Evolutionary conservation across 2,797 vertebrate genomes (phyloP).

Genomic region (Poecile montanus): DNA sequence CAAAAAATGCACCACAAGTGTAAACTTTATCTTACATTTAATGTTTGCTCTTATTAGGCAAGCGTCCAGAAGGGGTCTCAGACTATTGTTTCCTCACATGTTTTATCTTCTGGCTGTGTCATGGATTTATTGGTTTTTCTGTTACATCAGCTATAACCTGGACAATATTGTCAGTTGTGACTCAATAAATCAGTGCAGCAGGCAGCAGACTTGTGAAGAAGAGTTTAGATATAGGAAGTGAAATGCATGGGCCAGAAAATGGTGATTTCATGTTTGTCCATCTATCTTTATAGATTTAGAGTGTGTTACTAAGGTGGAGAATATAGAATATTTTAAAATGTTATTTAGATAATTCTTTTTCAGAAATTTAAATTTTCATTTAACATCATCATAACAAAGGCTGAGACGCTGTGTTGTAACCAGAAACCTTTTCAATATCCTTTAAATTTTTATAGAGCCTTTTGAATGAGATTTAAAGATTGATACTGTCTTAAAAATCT

Average conservation of each 20-base stretch:
- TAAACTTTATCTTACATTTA: neutral
- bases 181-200: neutral
- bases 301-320: neutral
- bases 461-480: neutral
- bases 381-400: neutral
- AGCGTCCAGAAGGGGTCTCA: neutral
- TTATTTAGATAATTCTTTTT: neutral
- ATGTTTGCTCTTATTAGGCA: neutral
- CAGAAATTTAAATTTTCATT: neutral
- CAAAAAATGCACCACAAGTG: neutral
- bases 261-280: neutral
- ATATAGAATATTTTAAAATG: neutral
- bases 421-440: neutral
- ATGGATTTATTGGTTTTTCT: slow-evolving; percentile 4
- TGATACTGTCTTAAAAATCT: neutral
- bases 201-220: neutral
- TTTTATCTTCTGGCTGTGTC: neutral
- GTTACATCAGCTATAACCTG: neutral
- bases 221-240: neutral
- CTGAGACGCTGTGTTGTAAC: neutral
- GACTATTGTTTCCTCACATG: neutral
- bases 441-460: neutral
- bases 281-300: neutral
- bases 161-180: neutral
- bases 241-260: neutral